Conservation (phyloP, 2,888 invertebrate species). For the Nomada ruficornis region DNA sequence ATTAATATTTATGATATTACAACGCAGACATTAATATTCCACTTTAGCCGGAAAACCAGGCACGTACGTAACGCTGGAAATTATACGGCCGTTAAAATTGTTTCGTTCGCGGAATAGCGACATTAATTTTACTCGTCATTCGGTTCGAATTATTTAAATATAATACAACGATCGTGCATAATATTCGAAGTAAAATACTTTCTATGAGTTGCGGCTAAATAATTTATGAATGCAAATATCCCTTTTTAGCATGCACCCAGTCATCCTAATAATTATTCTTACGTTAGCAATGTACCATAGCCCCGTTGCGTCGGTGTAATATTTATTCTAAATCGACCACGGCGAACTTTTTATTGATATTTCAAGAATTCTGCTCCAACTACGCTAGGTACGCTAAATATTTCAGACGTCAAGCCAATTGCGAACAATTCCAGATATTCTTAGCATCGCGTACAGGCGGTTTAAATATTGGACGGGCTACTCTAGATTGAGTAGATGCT, state of each 20-base stretch:
- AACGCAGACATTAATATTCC: conserved; percentile 45
- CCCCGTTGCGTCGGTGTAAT: not conserved
- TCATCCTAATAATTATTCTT: not conserved
- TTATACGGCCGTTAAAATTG: conserved; percentile 38
- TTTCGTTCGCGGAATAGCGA: conserved; percentile 32
- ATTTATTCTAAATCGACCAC: not conserved
- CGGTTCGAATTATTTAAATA: conserved; percentile 38
- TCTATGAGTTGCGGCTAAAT: not conserved
- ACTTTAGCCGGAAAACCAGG: not conserved
- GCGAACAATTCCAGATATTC: not conserved
- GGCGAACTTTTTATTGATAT: not conserved
- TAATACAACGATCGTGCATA: conserved; percentile 23
- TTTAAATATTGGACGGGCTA: conserved; percentile 18
- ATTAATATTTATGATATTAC: conserved; percentile 37
- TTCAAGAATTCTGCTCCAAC: not conserved
- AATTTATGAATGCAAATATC: not conserved
- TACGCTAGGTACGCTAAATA: conserved; percentile 10
- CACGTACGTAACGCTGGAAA: conserved; percentile 9
- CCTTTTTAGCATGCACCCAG: not conserved
- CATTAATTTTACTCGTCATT: conserved; percentile 29
- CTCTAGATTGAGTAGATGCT: conserved; percentile 3
- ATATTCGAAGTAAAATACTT: not conserved
- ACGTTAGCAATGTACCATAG: not conserved
- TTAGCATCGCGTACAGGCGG: conserved; percentile 5
- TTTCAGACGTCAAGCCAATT: conserved; percentile 9